Conservation (phyloP, 2,797 vertebrate species). For the Myripristis murdjan region DNA sequence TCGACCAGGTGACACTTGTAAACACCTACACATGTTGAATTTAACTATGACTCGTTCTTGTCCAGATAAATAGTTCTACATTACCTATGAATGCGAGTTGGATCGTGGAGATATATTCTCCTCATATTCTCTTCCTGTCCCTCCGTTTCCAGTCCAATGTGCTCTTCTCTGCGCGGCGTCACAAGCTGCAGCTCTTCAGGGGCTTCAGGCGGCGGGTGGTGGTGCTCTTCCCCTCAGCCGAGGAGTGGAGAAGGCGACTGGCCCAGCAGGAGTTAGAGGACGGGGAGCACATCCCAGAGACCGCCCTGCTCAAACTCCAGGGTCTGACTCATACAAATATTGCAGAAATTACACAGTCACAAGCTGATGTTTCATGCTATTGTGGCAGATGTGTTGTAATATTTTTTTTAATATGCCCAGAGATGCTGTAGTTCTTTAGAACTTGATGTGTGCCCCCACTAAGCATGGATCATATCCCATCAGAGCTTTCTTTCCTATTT, state of each 20-base stretch:
- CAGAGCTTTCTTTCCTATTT: too few relatives aligned
- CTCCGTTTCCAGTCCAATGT: constrained; percentile 87
- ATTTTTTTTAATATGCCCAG: too few relatives aligned
- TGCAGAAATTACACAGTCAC: background rate
- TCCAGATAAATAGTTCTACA: background rate
- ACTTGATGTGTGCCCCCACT: too few relatives aligned
- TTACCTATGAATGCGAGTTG: too few relatives aligned
- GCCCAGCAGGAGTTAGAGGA: constrained; percentile 77
- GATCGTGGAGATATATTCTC: too few relatives aligned
- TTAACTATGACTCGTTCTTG: background rate
- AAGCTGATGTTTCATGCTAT: background rate
- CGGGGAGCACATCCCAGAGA: constrained; percentile 87
- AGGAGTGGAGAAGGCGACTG: constrained; percentile 90
- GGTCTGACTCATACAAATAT: constrained; percentile 73
- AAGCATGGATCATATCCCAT: too few relatives aligned
- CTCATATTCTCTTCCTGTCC: background rate
- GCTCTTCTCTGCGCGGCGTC: constrained; percentile 90
- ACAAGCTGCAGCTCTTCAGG: constrained; percentile 90
- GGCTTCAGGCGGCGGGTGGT: constrained; percentile 87
- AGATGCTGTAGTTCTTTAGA: too few relatives aligned
- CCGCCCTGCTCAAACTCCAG: constrained; percentile 92
- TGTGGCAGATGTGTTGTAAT: too few relatives aligned
- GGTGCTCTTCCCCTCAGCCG: constrained; percentile 88
- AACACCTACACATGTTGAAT: background rate
- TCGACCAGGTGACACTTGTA: constrained; percentile 91